A percentile compares a stretch with the other conserved stretches of the same genome.
phyloP scores from a whole-genome alignment of 2,113 vertebrate species.

The Cromileptes altivelis region DNA sequence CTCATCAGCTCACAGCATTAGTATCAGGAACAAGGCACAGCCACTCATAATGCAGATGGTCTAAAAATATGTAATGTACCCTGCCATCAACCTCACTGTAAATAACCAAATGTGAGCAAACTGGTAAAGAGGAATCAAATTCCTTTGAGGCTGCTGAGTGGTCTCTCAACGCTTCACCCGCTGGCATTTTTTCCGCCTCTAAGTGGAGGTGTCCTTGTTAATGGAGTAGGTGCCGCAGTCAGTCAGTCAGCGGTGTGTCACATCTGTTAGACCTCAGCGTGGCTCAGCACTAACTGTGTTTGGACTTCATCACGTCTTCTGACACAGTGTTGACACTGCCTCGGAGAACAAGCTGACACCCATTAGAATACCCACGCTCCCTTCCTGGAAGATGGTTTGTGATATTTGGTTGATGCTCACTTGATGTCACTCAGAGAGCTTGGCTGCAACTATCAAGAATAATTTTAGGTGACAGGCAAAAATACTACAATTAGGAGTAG shows the following conservation, averaged over 20 bases:
- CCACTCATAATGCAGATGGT: background rate
- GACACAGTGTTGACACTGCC: constrained; percentile 48
- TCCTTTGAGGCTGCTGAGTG: background rate
- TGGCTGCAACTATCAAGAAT: constrained; percentile 28
- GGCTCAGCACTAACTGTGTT: constrained; percentile 24
- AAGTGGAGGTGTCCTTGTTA: constrained; percentile 39
- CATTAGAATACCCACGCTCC: constrained; percentile 22
- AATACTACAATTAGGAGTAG: constrained; percentile 27
- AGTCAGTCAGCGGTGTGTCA: constrained; percentile 25
- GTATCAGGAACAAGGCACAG: background rate
- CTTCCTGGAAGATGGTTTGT: constrained; percentile 4
- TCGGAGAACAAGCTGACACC: constrained; percentile 34
- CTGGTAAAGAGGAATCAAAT: background rate
- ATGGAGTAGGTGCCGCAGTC: constrained; percentile 29
- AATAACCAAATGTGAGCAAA: constrained; percentile 6
- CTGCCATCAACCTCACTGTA: background rate
- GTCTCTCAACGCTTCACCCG: background rate
- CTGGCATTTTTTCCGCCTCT: constrained; percentile 19
- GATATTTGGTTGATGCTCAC: constrained; percentile 15
- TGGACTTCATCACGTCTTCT: constrained; percentile 38
- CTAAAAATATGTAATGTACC: background rate
- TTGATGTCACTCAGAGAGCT: constrained; percentile 29
- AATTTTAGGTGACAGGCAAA: constrained; percentile 52
- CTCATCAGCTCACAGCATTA: constrained; percentile 5
- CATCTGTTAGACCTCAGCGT: constrained; percentile 31